Evolutionary conservation across 1,140 invertebrate genomes (phyloP), one percentile per base, ranked within the genome.

Genomic region (Drosophila melanica): DNA sequence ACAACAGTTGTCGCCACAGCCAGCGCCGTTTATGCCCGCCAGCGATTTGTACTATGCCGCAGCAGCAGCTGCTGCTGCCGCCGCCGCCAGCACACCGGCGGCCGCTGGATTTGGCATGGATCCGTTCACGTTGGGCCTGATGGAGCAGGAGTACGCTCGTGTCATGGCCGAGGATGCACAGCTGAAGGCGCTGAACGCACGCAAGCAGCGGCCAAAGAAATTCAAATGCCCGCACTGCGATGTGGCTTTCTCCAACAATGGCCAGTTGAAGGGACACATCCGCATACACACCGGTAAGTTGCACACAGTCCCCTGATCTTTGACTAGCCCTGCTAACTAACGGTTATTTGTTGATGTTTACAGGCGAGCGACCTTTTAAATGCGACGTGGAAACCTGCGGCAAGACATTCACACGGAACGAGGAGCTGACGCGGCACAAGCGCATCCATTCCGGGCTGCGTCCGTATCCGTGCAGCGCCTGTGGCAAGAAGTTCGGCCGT

Each of bases 181-280:
- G 79, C 92, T 93, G 0, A 95, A 95, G 85, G 82, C 94, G 0
- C 69, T 95, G 5, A 94, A 93, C 66, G 93, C 94, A 0, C 94
- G 95, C 65, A 97, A 98, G 81, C 94, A 96, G 75, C 93, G 97
- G 5, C 97, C 97, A 0, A 98, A 98, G 91, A 96, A 97, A 77
- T 98, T 97, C 90, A 95, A 95, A 70, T 98, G 97, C 91, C 96
- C 96, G 0, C 95, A 97, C 81, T 98, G 97, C 90, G 94, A 97
- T 64, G 96, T 97, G 0, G 96, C 96, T 0, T 98, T 98, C 90
- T 97, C 96, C 35, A 98, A 98, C 90, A 98, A 98, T 90, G 97
- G 97, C 0, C 97, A 98, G 84, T 93, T 98, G 0, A 97, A 96
- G 91, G 97, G 97, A 62, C 97, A 98, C 87, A 94, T 98, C 12